These are phyloP conservation scores for Polietes domitor DNA, from an alignment of 2,888 invertebrate genomes.

Conservation along the genomic window DNA sequence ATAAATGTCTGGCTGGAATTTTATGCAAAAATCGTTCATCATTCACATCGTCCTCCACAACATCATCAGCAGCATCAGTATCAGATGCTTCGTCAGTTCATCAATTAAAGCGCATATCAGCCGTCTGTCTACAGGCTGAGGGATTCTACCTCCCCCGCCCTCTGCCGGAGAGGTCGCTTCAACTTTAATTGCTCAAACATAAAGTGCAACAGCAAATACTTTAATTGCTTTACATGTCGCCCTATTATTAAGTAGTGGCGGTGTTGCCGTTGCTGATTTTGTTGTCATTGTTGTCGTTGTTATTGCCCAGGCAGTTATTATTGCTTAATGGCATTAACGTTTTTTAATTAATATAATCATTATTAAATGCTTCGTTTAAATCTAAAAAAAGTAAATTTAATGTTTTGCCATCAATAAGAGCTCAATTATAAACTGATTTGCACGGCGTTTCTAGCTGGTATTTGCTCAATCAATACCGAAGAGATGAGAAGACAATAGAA, in stretches of 20 bases:
- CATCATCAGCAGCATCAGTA: neutral
- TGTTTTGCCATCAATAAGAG: conserved; percentile 60
- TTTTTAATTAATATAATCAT: conserved; percentile 64
- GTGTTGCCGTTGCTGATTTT: neutral
- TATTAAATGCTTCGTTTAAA: conserved; percentile 64
- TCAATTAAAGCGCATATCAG: neutral
- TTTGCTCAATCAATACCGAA: neutral
- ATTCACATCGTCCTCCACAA: neutral
- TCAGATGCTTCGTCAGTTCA: neutral
- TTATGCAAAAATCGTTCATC: neutral
- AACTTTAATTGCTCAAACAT: conserved; percentile 19
- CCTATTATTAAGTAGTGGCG: conserved; percentile 19
- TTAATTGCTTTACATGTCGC: conserved; percentile 31
- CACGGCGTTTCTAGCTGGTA: conserved; percentile 2
- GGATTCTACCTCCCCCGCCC: too few relatives aligned
- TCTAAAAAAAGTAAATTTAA: conserved; percentile 52
- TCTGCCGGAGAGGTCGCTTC: neutral
- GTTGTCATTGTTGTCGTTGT: conserved; percentile 24
- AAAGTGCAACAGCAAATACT: conserved; percentile 13
- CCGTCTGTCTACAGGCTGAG: too few relatives aligned
- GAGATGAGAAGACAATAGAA: neutral
- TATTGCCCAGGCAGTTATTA: conserved; percentile 25
- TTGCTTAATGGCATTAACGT: conserved; percentile 54
- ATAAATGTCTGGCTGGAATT: conserved; percentile 16
- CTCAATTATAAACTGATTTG: conserved; percentile 63